Conservation (phyloP, 2,888 invertebrate species). For the Megaustenia siamemsis region DNA sequence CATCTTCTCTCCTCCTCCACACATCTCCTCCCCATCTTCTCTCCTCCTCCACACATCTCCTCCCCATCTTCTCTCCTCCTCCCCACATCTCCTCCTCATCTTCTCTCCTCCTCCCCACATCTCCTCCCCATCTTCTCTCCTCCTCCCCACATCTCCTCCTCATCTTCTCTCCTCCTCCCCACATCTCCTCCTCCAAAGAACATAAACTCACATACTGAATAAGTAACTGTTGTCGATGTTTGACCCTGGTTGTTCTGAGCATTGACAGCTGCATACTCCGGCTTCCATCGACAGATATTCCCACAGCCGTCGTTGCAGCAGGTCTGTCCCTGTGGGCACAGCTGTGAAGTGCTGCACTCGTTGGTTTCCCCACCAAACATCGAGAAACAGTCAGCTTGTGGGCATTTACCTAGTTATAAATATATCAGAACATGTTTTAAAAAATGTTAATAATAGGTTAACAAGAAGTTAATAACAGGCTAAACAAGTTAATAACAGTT, state of each 20-base stretch:
- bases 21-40: no score
- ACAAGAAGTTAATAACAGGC: background rate
- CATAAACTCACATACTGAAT: conserved; percentile 12
- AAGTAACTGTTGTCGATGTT: conserved; percentile 28
- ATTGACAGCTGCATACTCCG: conserved; percentile 25
- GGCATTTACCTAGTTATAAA: conserved; percentile 42
- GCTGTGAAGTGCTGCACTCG: conserved; percentile 43
- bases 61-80: no score
- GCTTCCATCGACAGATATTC: conserved; percentile 44
- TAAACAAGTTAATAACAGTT: no score
- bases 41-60: no score
- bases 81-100: no score
- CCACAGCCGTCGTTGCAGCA: conserved; percentile 49
- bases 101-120: no score
- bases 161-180: no score
- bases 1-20: no score
- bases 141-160: no score
- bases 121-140: no score
- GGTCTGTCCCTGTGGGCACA: conserved; percentile 24
- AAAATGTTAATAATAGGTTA: background rate
- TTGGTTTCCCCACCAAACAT: conserved; percentile 28
- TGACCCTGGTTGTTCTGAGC: conserved; percentile 6
- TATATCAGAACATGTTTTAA: no score
- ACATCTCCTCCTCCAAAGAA: no score
- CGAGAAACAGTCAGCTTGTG: conserved; percentile 31